A percentile compares a stretch with the other conserved stretches of the same genome.
Evolutionary conservation across 1,140 invertebrate species (phyloP).

Genomic region (Hylyphantes graminicola): DNA sequence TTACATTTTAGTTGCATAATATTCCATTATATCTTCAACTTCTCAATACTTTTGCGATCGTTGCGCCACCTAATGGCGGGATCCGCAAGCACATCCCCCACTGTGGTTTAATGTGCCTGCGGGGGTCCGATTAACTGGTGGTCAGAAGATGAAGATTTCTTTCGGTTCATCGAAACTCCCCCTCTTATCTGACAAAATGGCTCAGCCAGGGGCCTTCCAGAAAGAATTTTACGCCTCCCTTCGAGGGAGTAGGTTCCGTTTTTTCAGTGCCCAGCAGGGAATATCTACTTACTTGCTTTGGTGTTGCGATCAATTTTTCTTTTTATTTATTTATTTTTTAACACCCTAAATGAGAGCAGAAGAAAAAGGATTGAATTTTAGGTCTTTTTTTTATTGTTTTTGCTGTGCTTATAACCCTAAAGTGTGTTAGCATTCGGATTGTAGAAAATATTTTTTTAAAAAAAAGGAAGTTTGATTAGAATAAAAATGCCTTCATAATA

Average conservation of each 20-base stretch:
- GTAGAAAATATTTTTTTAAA: too few relatives aligned
- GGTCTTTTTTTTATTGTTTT: too few relatives aligned
- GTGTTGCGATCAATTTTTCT: not conserved
- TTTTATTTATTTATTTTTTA: not conserved
- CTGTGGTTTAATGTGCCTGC: constrained; percentile 27
- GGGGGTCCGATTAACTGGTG: constrained; percentile 55
- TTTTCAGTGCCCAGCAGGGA: not conserved
- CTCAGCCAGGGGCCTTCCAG: not conserved
- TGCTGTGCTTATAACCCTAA: too few relatives aligned
- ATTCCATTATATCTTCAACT: too few relatives aligned
- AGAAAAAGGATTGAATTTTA: too few relatives aligned
- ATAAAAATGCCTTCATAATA: too few relatives aligned
- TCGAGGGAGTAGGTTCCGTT: constrained; percentile 48
- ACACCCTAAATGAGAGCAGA: too few relatives aligned
- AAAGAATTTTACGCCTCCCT: constrained; percentile 38
- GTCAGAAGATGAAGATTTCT: constrained; percentile 55
- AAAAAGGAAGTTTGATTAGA: too few relatives aligned
- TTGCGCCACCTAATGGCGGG: too few relatives aligned
- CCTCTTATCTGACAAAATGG: constrained; percentile 17
- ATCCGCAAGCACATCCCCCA: not conserved
- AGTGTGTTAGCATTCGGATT: too few relatives aligned
- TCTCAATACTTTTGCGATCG: too few relatives aligned
- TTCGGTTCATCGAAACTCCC: constrained; percentile 13
- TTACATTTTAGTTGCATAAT: too few relatives aligned
- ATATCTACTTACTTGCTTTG: not conserved